A percentile compares a stretch with the other conserved stretches of the same genome.
These are phyloP conservation scores for Bradypus variegatus DNA, from an alignment of 2,797 vertebrate species.

Conservation along the genomic window DNA sequence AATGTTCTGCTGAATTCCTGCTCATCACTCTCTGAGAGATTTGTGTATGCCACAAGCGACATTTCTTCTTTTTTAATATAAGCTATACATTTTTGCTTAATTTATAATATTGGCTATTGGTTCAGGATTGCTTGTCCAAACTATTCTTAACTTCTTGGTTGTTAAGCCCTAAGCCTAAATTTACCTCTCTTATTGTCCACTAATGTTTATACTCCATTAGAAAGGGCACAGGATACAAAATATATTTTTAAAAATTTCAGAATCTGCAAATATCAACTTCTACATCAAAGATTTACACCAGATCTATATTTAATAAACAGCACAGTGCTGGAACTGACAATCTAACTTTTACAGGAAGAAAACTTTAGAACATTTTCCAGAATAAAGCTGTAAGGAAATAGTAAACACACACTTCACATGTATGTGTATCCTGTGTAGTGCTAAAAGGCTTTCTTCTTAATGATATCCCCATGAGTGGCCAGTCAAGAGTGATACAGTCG, in stretches of 20 bases:
- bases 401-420: background rate
- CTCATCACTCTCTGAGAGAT: background rate
- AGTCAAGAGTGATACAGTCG: background rate
- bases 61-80: conserved; percentile 15
- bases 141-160: background rate
- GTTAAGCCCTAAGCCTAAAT: background rate
- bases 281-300: background rate
- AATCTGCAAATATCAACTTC: background rate
- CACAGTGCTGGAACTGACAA: background rate
- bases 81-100: background rate
- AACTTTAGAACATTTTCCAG: background rate
- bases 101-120: conserved; percentile 7
- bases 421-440: background rate
- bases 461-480: background rate
- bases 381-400: background rate
- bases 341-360: background rate
- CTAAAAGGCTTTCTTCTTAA: background rate
- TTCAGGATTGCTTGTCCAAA: background rate
- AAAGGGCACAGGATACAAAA: background rate
- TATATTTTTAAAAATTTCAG: background rate
- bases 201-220: conserved; percentile 8
- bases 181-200: background rate
- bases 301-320: background rate
- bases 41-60: background rate
- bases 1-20: conserved; percentile 7